phyloP scores from a whole-genome alignment of 2,888 invertebrate genomes.

The Tinea pellionella region DNA sequence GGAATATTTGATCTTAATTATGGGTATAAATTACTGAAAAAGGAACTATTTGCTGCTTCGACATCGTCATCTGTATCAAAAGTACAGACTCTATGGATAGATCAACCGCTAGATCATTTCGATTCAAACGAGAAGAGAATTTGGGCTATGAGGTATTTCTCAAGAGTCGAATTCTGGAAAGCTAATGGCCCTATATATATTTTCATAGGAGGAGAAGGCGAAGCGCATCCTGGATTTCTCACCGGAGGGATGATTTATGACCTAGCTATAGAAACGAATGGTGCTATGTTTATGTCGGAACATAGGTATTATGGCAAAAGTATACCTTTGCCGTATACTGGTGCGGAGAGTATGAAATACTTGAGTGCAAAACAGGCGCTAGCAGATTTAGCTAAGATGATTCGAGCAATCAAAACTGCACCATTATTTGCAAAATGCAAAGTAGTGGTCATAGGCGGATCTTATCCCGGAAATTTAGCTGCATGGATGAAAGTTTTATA shows the following conservation, averaged over 20 bases:
- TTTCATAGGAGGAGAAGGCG: conserved; percentile 45
- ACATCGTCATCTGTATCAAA: conserved; percentile 16
- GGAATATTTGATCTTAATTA: conserved; percentile 25
- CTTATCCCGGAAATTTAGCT: conserved; percentile 53
- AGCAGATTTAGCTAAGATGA: conserved; percentile 40
- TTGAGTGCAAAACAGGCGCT: conserved; percentile 47
- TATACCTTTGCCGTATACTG: conserved; percentile 37
- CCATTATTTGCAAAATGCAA: conserved; percentile 34
- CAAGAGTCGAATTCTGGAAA: conserved; percentile 39
- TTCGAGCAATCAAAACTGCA: conserved; percentile 31
- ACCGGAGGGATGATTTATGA: conserved; percentile 42
- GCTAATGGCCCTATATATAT: conserved; percentile 42
- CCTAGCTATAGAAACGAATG: conserved; percentile 48
- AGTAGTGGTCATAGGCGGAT: conserved; percentile 50
- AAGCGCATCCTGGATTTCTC: conserved; percentile 32
- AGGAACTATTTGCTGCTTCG: not conserved
- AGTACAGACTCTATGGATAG: conserved; percentile 33
- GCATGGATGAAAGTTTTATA: conserved; percentile 51
- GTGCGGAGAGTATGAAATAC: conserved; percentile 35
- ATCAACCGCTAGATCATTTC: conserved; percentile 49
- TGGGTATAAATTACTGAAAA: conserved; percentile 22
- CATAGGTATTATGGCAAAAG: conserved; percentile 56
- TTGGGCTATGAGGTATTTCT: conserved; percentile 51
- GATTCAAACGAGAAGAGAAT: conserved; percentile 31
- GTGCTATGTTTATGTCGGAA: conserved; percentile 42